Evolutionary conservation across 2,797 vertebrate species (phyloP), one percentile per base, ranked within the genome.

Genomic region (Platyrinchus mystaceus): DNA sequence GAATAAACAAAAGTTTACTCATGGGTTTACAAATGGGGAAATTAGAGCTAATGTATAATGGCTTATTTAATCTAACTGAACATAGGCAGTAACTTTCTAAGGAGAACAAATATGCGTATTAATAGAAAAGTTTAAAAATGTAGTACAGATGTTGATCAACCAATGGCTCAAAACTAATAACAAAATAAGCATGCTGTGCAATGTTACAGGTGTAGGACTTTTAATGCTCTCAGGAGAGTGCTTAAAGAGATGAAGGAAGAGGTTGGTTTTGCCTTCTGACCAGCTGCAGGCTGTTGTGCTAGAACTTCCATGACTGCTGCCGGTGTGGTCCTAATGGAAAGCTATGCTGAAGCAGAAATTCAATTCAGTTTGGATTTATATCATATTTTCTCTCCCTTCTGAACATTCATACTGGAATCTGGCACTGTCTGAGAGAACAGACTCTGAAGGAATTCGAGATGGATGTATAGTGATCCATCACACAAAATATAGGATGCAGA

Each of bases 321-420:
- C 32, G 5, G 6, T 44, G 49, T 17, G 12, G 55, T 62, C 80
- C 94, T 96, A 93, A 87, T 71, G 71, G 93, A 69, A 95, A 83
- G 59, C 78, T 93, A 82, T 17, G 22, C n/a, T 91, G 88, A 94
- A 95, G 92, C 58, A 71, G 88, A 95, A 97, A 96, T 95, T 77
- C 78, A 90, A 36, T 84, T 96, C 60, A 30, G 71, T 95, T 95
- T 90, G 84, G 87, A 87, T 93, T 95, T 95, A 67, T 94, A 81
- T 59, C 86, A 60, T 88, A 46, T 93, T 89, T 93, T 94, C 80
- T 95, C 46, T 96, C 80, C 78, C 37, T 87, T 22, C 24, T 83
- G 67, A 64, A 67, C 11, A 17, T 49, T 62, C 62, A 28, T 66
- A 10, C 52, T 63, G 66, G 28, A 82, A 69, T 53, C 56, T 89